These are phyloP conservation scores for Latrodectus elegans DNA, from an alignment of 2,888 invertebrate species.

Conservation along the genomic window DNA sequence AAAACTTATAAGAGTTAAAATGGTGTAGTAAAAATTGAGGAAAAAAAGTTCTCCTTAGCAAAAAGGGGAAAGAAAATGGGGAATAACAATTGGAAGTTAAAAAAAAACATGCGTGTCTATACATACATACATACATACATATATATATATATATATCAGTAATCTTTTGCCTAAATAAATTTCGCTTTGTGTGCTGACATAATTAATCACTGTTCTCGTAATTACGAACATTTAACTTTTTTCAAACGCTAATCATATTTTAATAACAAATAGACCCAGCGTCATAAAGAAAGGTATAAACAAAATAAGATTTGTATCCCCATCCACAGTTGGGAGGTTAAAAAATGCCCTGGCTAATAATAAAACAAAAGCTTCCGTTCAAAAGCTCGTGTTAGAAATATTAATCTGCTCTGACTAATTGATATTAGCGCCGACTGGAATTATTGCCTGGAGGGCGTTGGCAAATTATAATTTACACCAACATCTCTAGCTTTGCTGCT, in stretches of 20 bases:
- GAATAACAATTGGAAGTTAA: slow-evolving; percentile 51
- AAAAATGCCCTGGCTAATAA: slow-evolving; percentile 61
- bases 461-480: slow-evolving; percentile 69
- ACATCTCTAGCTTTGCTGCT: slow-evolving; percentile 46
- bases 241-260: slow-evolving; percentile 68
- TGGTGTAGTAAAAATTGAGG: slow-evolving; percentile 7
- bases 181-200: slow-evolving; percentile 69
- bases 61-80: slow-evolving; percentile 4
- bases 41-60: slow-evolving; percentile 34
- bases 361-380: slow-evolving; percentile 59
- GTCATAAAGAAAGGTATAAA: slow-evolving; percentile 64
- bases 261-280: slow-evolving; percentile 69
- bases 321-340: slow-evolving; percentile 42
- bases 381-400: slow-evolving; percentile 66
- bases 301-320: slow-evolving; percentile 69
- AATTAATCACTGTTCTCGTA: slow-evolving; percentile 69
- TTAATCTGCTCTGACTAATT: slow-evolving; percentile 69
- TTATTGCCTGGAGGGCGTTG: slow-evolving; percentile 67
- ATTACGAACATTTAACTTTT: slow-evolving; percentile 69
- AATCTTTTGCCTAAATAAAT: slow-evolving; percentile 69
- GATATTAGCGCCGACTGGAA: slow-evolving; percentile 67
- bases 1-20: too few species aligned
- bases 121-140: too few species aligned
- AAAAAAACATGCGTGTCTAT: neutral
- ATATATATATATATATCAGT: slow-evolving; percentile 30